Evolutionary conservation across 1,140 invertebrate species (phyloP).

Genomic region (Drosophila nigrodunni): DNA sequence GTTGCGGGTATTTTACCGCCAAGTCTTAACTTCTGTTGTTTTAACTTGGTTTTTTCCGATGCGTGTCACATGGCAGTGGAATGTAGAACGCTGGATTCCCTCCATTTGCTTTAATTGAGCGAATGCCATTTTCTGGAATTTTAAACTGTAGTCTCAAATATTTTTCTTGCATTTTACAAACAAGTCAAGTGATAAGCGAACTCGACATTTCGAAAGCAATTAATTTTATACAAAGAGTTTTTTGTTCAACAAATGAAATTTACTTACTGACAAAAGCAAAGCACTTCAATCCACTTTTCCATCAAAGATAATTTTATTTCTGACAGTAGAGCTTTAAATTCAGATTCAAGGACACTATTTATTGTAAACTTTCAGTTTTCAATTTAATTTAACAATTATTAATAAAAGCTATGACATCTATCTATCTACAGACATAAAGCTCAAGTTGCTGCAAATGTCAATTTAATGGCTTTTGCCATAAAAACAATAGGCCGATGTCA

Average conservation of each 20-base stretch:
- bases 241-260: background rate
- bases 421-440: background rate
- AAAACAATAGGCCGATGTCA: background rate
- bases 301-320: too few relatives aligned
- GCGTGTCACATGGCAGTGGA: conserved; percentile 59
- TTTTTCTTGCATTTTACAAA: background rate
- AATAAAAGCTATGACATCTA: background rate
- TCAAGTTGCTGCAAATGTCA: background rate
- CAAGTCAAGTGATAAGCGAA: background rate
- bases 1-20: too few relatives aligned
- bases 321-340: too few relatives aligned
- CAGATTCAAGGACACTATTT: too few relatives aligned
- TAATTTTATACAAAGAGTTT: background rate
- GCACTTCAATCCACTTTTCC: too few relatives aligned
- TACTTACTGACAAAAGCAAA: background rate
- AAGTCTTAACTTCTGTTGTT: background rate
- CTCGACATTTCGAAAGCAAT: background rate
- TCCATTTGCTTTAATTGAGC: conserved; percentile 59
- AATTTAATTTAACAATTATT: too few relatives aligned
- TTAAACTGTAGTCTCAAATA: background rate
- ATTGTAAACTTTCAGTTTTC: too few relatives aligned
- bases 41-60: background rate
- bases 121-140: conserved; percentile 26
- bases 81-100: conserved; percentile 15
- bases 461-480: background rate